Percentiles rank a stretch among this genome's conserved stretches.
phyloP scores from a whole-genome alignment of 2,113 vertebrate species.

The Perca fluviatilis region DNA sequence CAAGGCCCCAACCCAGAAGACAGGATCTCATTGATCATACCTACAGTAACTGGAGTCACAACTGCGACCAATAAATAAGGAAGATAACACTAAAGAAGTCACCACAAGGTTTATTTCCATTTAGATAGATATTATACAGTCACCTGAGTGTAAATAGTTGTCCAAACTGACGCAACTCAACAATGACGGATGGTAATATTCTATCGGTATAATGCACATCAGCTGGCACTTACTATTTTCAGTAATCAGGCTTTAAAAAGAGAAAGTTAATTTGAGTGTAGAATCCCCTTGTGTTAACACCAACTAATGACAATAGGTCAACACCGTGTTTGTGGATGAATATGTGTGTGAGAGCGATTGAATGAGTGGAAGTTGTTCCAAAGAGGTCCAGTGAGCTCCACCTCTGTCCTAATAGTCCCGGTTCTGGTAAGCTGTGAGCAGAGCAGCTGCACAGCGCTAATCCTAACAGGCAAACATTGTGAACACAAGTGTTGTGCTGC shows the following conservation, averaged over 20 bases:
- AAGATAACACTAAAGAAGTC: not conserved
- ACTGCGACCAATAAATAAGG: not conserved
- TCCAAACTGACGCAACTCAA: not conserved
- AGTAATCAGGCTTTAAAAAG: not conserved
- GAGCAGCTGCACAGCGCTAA: slow-evolving; percentile 73
- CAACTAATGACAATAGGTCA: not conserved
- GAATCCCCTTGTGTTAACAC: not conserved
- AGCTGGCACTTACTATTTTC: not conserved
- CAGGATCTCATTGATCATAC: slow-evolving; percentile 43
- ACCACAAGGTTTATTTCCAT: not conserved
- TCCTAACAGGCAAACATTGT: slow-evolving; percentile 68
- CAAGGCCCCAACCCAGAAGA: slow-evolving; percentile 37
- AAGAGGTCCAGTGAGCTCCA: slow-evolving; percentile 16
- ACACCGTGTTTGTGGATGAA: not conserved
- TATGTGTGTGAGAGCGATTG: not conserved
- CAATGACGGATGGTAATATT: not conserved
- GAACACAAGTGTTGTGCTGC: slow-evolving; percentile 61
- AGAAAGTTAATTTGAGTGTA: not conserved
- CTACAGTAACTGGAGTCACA: slow-evolving; percentile 6
- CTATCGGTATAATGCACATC: not conserved
- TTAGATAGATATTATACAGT: not conserved
- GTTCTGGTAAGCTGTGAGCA: slow-evolving; percentile 64
- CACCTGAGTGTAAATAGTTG: not conserved
- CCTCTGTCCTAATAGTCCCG: slow-evolving; percentile 24
- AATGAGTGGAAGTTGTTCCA: slow-evolving; percentile 2